phyloP scores from a whole-genome alignment of 2,888 invertebrate species.

The Beris morrisii region DNA sequence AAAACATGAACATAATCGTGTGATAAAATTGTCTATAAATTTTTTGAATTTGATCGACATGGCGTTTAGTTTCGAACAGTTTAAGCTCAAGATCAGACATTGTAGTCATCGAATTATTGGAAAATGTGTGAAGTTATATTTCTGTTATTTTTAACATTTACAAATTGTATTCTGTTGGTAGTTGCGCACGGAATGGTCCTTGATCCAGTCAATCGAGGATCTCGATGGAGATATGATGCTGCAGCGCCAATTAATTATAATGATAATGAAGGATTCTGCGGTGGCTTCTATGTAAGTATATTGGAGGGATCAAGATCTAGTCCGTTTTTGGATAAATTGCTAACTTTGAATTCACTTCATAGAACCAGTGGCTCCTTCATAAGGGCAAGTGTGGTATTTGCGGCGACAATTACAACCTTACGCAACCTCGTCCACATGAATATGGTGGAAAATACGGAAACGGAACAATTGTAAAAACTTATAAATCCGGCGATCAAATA shows the following conservation, averaged over 20 bases:
- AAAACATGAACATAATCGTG: too few relatives aligned
- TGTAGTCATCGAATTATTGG: too few relatives aligned
- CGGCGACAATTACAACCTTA: slow-evolving; percentile 58
- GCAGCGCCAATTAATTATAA: slow-evolving; percentile 54
- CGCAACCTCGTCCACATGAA: slow-evolving; percentile 59
- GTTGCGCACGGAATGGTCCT: slow-evolving; percentile 54
- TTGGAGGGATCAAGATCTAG: too few relatives aligned
- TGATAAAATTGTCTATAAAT: too few relatives aligned
- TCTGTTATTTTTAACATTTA: too few relatives aligned
- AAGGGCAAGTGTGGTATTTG: slow-evolving; percentile 61
- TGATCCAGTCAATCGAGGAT: slow-evolving; percentile 56
- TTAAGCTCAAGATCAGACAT: too few relatives aligned
- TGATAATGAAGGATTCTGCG: slow-evolving; percentile 48
- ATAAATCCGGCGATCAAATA: slow-evolving; percentile 46
- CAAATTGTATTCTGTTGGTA: too few relatives aligned
- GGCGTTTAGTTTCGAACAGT: too few relatives aligned
- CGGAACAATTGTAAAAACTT: slow-evolving; percentile 57
- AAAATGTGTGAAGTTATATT: too few relatives aligned
- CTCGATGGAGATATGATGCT: slow-evolving; percentile 55
- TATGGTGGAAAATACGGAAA: slow-evolving; percentile 58
- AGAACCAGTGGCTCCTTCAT: slow-evolving; percentile 56
- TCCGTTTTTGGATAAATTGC: too few relatives aligned
- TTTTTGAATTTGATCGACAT: too few relatives aligned
- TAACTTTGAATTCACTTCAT: neutral
- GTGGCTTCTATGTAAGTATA: slow-evolving; percentile 26